Conservation (phyloP, 2,888 invertebrate species). For the Papilio gigon region DNA sequence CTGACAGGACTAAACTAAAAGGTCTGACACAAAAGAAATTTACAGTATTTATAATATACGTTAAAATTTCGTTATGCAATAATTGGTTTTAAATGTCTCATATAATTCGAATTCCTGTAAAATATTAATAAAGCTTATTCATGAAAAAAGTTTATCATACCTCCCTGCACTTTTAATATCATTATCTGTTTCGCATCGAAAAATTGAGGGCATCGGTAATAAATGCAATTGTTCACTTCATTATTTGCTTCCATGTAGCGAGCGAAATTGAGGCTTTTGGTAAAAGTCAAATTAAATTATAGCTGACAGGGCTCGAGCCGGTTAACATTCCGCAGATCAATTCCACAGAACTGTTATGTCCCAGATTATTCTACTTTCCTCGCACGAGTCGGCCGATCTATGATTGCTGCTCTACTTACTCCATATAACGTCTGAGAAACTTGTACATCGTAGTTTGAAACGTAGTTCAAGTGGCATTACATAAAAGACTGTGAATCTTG, state of each 20-base stretch:
- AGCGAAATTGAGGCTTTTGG: conserved; percentile 36
- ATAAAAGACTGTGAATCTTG: conserved; percentile 63
- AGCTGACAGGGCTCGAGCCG: conserved; percentile 33
- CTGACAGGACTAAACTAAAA: background rate
- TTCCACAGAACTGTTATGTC: conserved; percentile 29
- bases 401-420: conserved; percentile 59
- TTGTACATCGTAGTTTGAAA: conserved; percentile 59
- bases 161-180: background rate
- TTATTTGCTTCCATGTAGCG: conserved; percentile 35
- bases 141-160: conserved; percentile 24
- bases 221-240: conserved; percentile 33
- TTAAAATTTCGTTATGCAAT: background rate
- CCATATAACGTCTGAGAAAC: conserved; percentile 62
- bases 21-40: background rate
- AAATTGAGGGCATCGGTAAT: conserved; percentile 11
- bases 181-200: conserved; percentile 17
- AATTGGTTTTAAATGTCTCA: background rate
- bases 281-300: conserved; percentile 40
- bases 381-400: conserved; percentile 15
- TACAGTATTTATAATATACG: background rate
- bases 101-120: background rate
- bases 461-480: conserved; percentile 64
- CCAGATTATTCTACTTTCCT: conserved; percentile 27
- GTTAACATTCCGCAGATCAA: conserved; percentile 29
- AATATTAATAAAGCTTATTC: background rate